Conservation (phyloP, 2,888 invertebrate species). For the Zhengitettix transpicula region DNA sequence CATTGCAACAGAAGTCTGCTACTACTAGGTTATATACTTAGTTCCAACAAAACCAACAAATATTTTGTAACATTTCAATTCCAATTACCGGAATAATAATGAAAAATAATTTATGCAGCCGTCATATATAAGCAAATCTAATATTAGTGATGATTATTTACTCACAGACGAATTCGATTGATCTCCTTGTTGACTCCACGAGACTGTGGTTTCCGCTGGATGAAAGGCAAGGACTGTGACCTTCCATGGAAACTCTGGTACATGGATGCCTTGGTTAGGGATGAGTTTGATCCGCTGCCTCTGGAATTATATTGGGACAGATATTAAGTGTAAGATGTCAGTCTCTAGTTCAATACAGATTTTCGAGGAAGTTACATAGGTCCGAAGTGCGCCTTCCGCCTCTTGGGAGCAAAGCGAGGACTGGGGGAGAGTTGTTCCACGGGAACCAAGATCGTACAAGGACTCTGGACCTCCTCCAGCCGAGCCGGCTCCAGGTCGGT, state of each 20-base stretch:
- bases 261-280: neutral
- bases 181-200: neutral
- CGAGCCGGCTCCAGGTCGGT: no score
- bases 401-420: neutral
- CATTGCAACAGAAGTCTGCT: no score
- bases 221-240: conserved; percentile 8
- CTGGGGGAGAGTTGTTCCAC: no score
- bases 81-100: no score
- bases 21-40: no score
- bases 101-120: no score
- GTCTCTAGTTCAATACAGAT: neutral
- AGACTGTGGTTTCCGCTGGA: conserved; percentile 1
- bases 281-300: neutral
- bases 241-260: conserved; percentile 4
- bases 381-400: neutral
- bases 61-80: no score
- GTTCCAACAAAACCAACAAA: no score
- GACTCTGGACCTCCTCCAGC: no score
- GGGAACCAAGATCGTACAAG: no score
- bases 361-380: neutral
- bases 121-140: no score
- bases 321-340: neutral
- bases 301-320: neutral
- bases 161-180: neutral
- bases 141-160: no score